These are phyloP conservation scores for Melieria crassipennis DNA, from an alignment of 2,888 invertebrate species.

Conservation along the genomic window DNA sequence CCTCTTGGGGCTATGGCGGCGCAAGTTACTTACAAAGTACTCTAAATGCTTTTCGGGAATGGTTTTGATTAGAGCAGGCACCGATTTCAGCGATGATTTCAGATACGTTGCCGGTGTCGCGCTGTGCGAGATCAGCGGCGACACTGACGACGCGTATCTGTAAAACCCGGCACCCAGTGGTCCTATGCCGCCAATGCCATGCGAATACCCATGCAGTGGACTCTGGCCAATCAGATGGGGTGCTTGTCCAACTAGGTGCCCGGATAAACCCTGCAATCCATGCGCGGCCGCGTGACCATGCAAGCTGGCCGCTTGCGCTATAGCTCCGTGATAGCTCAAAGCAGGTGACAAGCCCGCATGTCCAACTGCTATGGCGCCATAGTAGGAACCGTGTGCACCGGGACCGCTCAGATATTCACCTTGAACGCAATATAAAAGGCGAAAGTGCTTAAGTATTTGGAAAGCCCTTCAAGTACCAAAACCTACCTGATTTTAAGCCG, in stretches of 20 bases:
- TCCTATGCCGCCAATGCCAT: conserved; percentile 56
- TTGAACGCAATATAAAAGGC: no score
- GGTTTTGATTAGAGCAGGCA: conserved; percentile 67
- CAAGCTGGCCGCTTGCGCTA: conserved; percentile 41
- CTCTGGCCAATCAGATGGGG: conserved; percentile 34
- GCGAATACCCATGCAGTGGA: conserved; percentile 49
- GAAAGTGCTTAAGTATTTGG: no score
- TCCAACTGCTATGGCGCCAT: conserved; percentile 57
- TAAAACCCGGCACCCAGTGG: conserved; percentile 55
- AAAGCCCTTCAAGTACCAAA: no score
- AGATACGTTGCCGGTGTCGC: conserved; percentile 62
- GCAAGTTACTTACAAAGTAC: conserved; percentile 70
- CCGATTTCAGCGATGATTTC: conserved; percentile 61
- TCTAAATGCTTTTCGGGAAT: conserved; percentile 72
- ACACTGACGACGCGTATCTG: conserved; percentile 63
- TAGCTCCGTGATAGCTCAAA: conserved; percentile 52
- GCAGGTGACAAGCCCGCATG: conserved; percentile 53
- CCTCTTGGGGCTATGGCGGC: background rate
- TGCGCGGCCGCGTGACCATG: conserved; percentile 27
- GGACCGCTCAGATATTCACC: conserved; percentile 42
- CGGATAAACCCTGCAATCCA: background rate
- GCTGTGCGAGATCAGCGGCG: conserved; percentile 59
- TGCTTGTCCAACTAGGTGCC: background rate
- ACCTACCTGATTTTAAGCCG: no score
- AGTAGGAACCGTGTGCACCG: conserved; percentile 44